Conservation (phyloP, 1,140 invertebrate species). For the Riptortus pedestris region DNA sequence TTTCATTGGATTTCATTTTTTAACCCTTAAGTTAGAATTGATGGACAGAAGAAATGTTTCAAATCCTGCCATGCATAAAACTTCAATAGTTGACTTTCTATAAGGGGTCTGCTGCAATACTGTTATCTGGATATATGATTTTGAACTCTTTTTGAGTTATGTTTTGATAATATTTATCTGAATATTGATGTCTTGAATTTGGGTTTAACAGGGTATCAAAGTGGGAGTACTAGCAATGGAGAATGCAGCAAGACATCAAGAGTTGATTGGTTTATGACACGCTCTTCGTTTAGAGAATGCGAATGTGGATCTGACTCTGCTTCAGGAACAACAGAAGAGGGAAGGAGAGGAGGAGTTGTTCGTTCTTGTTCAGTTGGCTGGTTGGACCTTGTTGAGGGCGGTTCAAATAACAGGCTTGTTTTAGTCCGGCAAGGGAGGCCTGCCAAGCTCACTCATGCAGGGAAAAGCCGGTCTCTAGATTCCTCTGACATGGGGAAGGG, state of each 20-base stretch:
- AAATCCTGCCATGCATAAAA: too few species aligned
- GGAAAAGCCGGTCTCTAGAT: constrained; percentile 72
- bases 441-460: constrained; percentile 57
- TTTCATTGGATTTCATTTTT: too few species aligned
- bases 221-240: constrained; percentile 13
- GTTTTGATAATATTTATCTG: neutral
- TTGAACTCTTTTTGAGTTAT: too few species aligned
- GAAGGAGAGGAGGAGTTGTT: constrained; percentile 28
- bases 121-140: too few species aligned
- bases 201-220: constrained; percentile 12
- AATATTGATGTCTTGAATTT: neutral
- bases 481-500: constrained; percentile 50
- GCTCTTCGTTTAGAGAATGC: constrained; percentile 30
- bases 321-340: neutral
- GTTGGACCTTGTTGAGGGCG: constrained; percentile 61
- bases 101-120: too few species aligned
- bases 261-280: constrained; percentile 31
- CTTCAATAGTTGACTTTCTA: too few species aligned
- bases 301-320: constrained; percentile 25
- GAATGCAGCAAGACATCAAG: constrained; percentile 12
- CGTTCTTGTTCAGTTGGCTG: constrained; percentile 75
- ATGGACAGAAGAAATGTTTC: too few species aligned
- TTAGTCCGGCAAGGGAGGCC: constrained; percentile 37
- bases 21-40: too few species aligned
- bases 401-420: constrained; percentile 25